Conservation (phyloP, 2,797 vertebrate genomes). For the Gambusia yucatana region DNA sequence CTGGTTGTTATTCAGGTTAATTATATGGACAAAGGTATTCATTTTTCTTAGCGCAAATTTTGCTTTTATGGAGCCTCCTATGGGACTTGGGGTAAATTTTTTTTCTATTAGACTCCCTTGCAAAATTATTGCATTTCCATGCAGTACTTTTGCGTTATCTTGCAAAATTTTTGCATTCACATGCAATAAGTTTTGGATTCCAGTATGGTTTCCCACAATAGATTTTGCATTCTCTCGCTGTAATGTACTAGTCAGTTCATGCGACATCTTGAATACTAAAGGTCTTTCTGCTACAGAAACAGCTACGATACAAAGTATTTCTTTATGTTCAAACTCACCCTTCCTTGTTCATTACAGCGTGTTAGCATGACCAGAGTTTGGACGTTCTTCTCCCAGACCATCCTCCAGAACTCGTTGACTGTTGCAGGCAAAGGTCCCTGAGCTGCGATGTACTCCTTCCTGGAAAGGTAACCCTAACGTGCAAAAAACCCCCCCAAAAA, state of each 20-base stretch:
- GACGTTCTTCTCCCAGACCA: conserved; percentile 95
- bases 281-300: neutral
- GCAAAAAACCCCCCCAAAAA: too few relatives aligned
- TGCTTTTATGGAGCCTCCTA: too few relatives aligned
- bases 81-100: too few relatives aligned
- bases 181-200: too few relatives aligned
- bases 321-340: conserved; percentile 81
- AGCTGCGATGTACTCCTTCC: conserved; percentile 92
- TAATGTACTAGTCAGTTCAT: too few relatives aligned
- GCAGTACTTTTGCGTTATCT: too few relatives aligned
- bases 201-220: too few relatives aligned
- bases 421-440: conserved; percentile 95
- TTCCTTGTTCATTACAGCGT: conserved; percentile 92
- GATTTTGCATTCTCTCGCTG: too few relatives aligned
- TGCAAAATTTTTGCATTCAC: too few relatives aligned
- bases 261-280: too few relatives aligned
- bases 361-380: conserved; percentile 94
- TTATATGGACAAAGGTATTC: neutral
- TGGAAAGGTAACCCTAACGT: conserved; percentile 89
- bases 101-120: too few relatives aligned
- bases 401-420: conserved; percentile 93
- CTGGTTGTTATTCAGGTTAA: neutral
- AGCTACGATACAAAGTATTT: neutral
- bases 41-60: too few relatives aligned
- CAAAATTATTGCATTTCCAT: neutral